Base-by-base conservation (phyloP, 1,140 invertebrate genomes). In the Gryllus bimaculatus region DNA sequence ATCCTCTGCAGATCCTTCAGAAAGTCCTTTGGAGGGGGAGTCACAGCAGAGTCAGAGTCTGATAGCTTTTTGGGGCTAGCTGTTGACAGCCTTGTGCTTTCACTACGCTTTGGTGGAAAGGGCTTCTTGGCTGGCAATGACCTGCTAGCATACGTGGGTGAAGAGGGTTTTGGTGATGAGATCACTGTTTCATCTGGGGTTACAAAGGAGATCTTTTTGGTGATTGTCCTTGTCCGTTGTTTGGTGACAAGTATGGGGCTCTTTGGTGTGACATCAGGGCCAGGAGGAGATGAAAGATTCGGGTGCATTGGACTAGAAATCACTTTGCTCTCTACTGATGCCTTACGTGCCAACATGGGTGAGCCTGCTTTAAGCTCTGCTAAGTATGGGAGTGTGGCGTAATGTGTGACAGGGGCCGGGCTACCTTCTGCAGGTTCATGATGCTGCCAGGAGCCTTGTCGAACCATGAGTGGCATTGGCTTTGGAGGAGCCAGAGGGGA, bases 1-100 rank as follows among this genome's bases (percentile, higher is more conserved):
- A 97, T 95, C 75, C 95, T 87, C 82, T 97, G 95, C 8, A 97
- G 87, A 85, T 97, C 95, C 83, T 92, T 92, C 10, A 97, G 86
- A 82, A 97, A 97, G 75, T 94, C 93, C 8, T 90, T 90, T 0
- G 94, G 94, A 4, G 94, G 94, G 82, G 94, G 77, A 66, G 80
- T 83, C 12, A 83, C 90, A 48, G 89, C 88, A 0, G 91, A 92
- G 47, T 92, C 90, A 0, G 90, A 88, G 26, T 79, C 79, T 10
- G 75, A 76, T 20, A 93, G 86, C 80, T 93, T 93, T 81, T 93
- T 93, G 0, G 93, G 93, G n/a, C 91, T 92, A 77, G 83, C 66
- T 0, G 76, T 74, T 21, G 73, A 82, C 8, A 88, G 76, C 77
- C 90, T 88, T 0, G 92, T 93, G 81, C 89, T 90, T 80, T 93